Evolutionary conservation across 2,113 vertebrate genomes (phyloP).

Genomic region (Pteronura brasiliensis): DNA sequence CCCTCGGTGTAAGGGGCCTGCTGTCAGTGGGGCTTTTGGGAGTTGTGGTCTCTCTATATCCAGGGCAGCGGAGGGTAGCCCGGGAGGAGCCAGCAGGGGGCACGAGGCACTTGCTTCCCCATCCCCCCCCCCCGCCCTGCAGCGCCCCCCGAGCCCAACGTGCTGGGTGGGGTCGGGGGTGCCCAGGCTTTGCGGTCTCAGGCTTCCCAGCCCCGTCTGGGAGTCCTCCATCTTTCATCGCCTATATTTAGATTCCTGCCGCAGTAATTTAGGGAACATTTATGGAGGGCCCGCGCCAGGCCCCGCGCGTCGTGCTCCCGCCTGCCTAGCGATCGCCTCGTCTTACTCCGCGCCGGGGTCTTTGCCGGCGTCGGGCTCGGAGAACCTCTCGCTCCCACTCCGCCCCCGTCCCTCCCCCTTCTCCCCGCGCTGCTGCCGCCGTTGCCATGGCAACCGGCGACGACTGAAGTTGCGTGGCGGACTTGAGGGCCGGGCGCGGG

Average conservation of each 20-base stretch:
- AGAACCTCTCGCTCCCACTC: conserved; percentile 73
- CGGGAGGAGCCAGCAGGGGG: conserved; percentile 59
- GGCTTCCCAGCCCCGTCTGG: neutral
- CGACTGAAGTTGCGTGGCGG: conserved; percentile 69
- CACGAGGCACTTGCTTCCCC: neutral
- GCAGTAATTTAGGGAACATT: conserved; percentile 55
- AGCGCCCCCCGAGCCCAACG: neutral
- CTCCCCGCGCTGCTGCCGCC: conserved; percentile 67
- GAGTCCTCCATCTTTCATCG: conserved; percentile 51
- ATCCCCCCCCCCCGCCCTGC: neutral
- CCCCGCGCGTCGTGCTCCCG: neutral
- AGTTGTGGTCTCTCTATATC: conserved; percentile 68
- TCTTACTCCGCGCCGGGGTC: conserved; percentile 20
- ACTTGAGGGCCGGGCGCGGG: conserved; percentile 64
- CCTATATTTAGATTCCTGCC: conserved; percentile 64
- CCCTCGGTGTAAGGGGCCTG: conserved; percentile 5
- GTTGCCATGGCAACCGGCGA: conserved; percentile 75
- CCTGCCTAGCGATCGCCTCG: neutral
- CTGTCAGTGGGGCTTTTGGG: conserved; percentile 47
- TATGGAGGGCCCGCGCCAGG: neutral
- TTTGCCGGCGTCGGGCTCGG: conserved; percentile 55
- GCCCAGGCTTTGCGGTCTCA: neutral
- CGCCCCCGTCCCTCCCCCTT: conserved; percentile 75
- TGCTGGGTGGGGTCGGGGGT: conserved; percentile 20
- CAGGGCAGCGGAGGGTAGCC: conserved; percentile 55